phyloP scores from a whole-genome alignment of 2,888 invertebrate species.

The Blastobasis lacticolella region DNA sequence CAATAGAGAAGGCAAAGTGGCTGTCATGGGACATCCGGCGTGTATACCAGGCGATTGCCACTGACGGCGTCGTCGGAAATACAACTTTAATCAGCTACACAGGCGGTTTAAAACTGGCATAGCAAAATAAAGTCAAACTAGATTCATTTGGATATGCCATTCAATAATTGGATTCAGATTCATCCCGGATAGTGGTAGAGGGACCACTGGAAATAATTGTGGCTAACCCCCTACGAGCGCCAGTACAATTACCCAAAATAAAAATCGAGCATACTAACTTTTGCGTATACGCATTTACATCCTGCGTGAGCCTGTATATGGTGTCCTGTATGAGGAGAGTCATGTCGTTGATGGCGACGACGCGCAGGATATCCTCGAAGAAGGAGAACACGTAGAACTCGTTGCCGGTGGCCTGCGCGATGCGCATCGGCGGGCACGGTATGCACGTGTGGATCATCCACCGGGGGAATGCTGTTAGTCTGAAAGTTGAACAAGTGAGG shows the following conservation, averaged over 20 bases:
- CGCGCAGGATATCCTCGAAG: constrained; percentile 84
- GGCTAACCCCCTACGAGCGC: too few relatives aligned
- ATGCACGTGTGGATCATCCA: constrained; percentile 91
- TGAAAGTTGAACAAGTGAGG: constrained; percentile 25
- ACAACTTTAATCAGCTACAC: too few relatives aligned
- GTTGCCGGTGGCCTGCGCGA: constrained; percentile 70
- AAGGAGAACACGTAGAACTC: constrained; percentile 81
- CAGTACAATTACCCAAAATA: too few relatives aligned
- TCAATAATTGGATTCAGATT: too few relatives aligned
- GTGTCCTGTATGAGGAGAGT: constrained; percentile 79
- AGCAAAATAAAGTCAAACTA: too few relatives aligned
- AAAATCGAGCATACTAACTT: constrained; percentile 45
- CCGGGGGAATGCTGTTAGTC: constrained; percentile 83
- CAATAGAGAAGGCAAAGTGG: background rate
- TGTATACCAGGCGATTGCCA: too few relatives aligned
- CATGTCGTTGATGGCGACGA: constrained; percentile 80
- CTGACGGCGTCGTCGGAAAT: too few relatives aligned
- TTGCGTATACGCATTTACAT: constrained; percentile 76
- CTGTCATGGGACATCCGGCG: too few relatives aligned
- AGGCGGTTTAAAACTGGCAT: too few relatives aligned
- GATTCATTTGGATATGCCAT: too few relatives aligned
- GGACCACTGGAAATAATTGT: too few relatives aligned
- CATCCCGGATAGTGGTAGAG: too few relatives aligned
- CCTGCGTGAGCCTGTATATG: constrained; percentile 77
- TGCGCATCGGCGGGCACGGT: constrained; percentile 77